These are phyloP conservation scores for Lucifuga dentata DNA, from an alignment of 2,113 vertebrate species.

Conservation along the genomic window DNA sequence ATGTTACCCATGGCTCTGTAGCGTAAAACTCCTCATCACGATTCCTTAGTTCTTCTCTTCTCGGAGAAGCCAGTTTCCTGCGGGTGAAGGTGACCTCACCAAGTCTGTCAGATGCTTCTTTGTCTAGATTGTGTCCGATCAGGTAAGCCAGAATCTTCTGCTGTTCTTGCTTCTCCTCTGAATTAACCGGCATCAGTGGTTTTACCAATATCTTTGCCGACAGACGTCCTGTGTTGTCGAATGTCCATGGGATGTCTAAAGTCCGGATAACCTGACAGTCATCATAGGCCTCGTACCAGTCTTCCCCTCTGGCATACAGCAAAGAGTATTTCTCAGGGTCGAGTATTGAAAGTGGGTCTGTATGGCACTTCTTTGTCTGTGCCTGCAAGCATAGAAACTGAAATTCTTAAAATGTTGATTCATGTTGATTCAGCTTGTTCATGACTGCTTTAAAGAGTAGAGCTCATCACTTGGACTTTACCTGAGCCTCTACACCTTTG, in stretches of 20 bases:
- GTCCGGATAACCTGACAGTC: slow-evolving; percentile 82
- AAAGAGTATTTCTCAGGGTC: slow-evolving; percentile 79
- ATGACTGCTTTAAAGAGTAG: background rate
- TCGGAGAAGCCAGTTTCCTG: slow-evolving; percentile 77
- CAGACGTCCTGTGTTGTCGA: slow-evolving; percentile 48
- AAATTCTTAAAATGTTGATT: background rate
- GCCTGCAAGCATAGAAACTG: slow-evolving; percentile 50
- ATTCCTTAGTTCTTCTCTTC: slow-evolving; percentile 71
- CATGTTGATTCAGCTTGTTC: background rate
- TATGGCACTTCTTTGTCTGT: slow-evolving; percentile 59
- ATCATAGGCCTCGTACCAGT: slow-evolving; percentile 84
- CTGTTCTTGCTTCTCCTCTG: slow-evolving; percentile 55
- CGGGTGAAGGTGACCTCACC: slow-evolving; percentile 81
- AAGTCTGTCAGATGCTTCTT: slow-evolving; percentile 66
- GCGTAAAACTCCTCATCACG: slow-evolving; percentile 71
- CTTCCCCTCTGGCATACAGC: slow-evolving; percentile 69
- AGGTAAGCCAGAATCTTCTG: slow-evolving; percentile 67
- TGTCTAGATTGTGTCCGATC: slow-evolving; percentile 79
- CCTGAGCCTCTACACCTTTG: no score
- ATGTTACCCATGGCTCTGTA: slow-evolving; percentile 81
- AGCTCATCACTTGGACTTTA: no score
- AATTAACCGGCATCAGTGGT: slow-evolving; percentile 45
- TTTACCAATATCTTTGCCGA: slow-evolving; percentile 66
- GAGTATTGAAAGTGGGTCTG: slow-evolving; percentile 73
- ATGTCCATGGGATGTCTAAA: slow-evolving; percentile 75